phyloP scores from a whole-genome alignment of 1,140 invertebrate genomes.

The Probaryconus sp. region DNA sequence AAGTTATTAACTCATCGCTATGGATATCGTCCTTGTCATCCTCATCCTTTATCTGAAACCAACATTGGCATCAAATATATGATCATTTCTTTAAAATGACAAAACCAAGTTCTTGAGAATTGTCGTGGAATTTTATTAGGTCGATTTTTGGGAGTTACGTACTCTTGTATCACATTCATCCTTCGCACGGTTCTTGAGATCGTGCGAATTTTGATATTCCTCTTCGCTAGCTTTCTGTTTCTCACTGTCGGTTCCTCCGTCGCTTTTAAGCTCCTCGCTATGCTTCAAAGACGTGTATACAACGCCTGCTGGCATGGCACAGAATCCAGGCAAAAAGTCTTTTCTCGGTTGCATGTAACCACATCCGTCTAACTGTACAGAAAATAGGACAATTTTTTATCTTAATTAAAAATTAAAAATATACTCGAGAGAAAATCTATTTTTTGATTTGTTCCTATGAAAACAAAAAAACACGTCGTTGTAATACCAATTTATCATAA shows the following conservation, averaged over 20 bases:
- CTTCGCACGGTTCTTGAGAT: constrained; percentile 1
- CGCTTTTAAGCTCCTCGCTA: constrained; percentile 45
- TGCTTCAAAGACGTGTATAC: constrained; percentile 64
- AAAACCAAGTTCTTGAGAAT: too few species aligned
- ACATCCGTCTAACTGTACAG: constrained; percentile 70
- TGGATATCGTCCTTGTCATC: constrained; percentile 13
- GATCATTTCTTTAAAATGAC: too few species aligned
- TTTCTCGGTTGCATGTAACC: constrained; percentile 73
- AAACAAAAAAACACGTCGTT: too few species aligned
- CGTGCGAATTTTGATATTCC: constrained; percentile 61
- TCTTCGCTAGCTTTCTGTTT: constrained; percentile 35
- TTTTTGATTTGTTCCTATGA: too few species aligned
- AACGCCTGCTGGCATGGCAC: constrained; percentile 59
- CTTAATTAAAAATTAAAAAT: neutral
- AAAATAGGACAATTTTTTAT: too few species aligned
- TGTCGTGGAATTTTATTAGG: too few species aligned
- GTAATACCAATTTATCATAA: neutral
- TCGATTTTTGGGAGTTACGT: too few species aligned
- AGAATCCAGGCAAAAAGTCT: constrained; percentile 64
- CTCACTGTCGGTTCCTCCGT: constrained; percentile 7
- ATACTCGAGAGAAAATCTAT: too few species aligned
- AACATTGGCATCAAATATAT: too few species aligned
- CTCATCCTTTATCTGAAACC: constrained; percentile 14
- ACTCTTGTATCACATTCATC: constrained; percentile 16
- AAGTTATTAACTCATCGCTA: constrained; percentile 21